A percentile compares a stretch with the other conserved stretches of the same genome.
phyloP scores from a whole-genome alignment of 2,888 invertebrate species.

The Agonopterix alstromeriana region DNA sequence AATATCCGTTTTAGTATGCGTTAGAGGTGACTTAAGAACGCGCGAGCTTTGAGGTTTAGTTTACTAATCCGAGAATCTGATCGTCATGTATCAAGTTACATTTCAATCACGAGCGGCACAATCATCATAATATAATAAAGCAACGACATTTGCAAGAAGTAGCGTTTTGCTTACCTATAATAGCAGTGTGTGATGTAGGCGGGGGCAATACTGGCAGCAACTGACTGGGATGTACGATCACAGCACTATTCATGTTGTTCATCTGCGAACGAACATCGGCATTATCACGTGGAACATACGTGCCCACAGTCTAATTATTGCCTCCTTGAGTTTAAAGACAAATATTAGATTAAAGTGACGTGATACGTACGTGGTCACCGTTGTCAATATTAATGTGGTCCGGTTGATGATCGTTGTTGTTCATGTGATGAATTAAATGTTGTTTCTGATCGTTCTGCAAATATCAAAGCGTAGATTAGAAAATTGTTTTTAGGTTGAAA shows the following conservation, averaged over 20 bases:
- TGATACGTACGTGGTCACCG: conserved; percentile 54
- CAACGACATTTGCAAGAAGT: background rate
- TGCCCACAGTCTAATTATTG: no score
- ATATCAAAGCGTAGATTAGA: no score
- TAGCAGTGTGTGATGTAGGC: conserved; percentile 63
- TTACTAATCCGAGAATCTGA: no score
- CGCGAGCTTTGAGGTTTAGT: no score
- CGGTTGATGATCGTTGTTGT: conserved; percentile 52
- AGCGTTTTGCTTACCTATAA: conserved; percentile 50
- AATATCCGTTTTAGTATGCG: no score
- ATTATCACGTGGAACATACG: no score
- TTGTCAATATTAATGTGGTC: conserved; percentile 54
- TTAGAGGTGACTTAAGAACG: no score
- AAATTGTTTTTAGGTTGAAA: background rate
- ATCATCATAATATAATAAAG: no score
- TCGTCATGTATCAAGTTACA: no score
- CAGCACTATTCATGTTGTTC: conserved; percentile 76
- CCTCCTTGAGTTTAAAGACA: no score
- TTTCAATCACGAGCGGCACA: no score
- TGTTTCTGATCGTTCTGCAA: conserved; percentile 61
- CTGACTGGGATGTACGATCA: conserved; percentile 89
- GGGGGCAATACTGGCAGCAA: conserved; percentile 84
- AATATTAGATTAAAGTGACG: no score
- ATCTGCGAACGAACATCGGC: conserved; percentile 26
- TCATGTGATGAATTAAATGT: conserved; percentile 50